Conservation (phyloP, 2,888 invertebrate species). For the Spisula solida region DNA sequence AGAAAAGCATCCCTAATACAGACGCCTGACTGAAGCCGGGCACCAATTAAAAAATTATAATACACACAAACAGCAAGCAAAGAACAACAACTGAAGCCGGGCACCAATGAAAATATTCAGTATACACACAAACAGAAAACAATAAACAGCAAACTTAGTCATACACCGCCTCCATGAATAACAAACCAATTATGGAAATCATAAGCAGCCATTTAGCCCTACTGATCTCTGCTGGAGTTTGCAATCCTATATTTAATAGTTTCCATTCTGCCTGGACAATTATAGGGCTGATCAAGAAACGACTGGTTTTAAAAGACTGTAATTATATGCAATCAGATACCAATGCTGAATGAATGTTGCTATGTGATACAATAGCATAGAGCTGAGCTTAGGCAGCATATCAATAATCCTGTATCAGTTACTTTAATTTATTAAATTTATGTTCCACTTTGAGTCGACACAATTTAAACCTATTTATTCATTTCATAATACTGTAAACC, state of each 20-base stretch:
- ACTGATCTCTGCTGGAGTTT: not conserved
- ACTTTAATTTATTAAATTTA: not conserved
- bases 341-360: not conserved
- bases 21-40: too few relatives aligned
- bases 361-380: not conserved
- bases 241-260: conserved; percentile 13
- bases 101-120: not conserved
- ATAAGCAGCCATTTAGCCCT: not conserved
- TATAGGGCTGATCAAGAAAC: not conserved
- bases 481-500: too few relatives aligned
- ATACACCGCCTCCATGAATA: not conserved
- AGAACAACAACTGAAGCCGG: not conserved
- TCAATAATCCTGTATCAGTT: not conserved
- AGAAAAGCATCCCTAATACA: too few relatives aligned
- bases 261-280: not conserved
- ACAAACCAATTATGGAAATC: not conserved
- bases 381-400: not conserved
- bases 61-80: too few relatives aligned
- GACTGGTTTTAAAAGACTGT: not conserved
- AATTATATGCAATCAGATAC: not conserved
- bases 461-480: not conserved
- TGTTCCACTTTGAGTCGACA: not conserved
- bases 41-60: too few relatives aligned
- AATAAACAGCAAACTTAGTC: not conserved
- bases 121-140: not conserved